Conservation (phyloP, 2,888 invertebrate species). For the Tachystola acroxantha region DNA sequence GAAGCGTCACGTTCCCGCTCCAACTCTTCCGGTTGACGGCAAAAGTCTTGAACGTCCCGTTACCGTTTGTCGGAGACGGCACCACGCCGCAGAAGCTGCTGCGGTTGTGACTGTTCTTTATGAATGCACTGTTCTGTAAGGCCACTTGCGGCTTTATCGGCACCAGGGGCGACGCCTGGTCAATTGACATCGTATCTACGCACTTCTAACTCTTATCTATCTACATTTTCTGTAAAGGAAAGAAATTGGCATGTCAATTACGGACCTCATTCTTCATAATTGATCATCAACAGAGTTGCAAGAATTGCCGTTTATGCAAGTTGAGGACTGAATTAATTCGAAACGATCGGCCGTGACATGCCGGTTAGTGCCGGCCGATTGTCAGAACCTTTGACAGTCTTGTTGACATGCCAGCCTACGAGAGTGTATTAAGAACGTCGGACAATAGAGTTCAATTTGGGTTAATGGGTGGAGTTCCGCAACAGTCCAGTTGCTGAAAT, state of each 20-base stretch:
- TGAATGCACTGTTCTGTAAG: slow-evolving; percentile 67
- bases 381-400: slow-evolving; percentile 30
- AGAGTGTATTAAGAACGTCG: slow-evolving; percentile 42
- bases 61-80: slow-evolving; percentile 61
- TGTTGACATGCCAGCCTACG: slow-evolving; percentile 35
- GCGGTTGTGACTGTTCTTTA: slow-evolving; percentile 74
- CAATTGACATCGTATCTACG: slow-evolving; percentile 73
- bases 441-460: slow-evolving; percentile 55
- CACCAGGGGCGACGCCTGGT: slow-evolving; percentile 73
- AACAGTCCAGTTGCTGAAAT: slow-evolving; percentile 20
- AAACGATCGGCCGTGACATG: slow-evolving; percentile 27
- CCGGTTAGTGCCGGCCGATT: slow-evolving; percentile 27
- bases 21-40: slow-evolving; percentile 74
- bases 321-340: slow-evolving; percentile 19
- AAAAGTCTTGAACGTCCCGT: slow-evolving; percentile 71
- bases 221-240: slow-evolving; percentile 75
- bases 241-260: slow-evolving; percentile 39
- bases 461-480: slow-evolving; percentile 51
- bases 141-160: slow-evolving; percentile 72
- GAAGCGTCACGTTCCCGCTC: slow-evolving; percentile 74
- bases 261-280: slow-evolving; percentile 5
- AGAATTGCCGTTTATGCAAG: background rate
- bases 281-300: slow-evolving; percentile 51
- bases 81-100: slow-evolving; percentile 75
- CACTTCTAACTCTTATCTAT: slow-evolving; percentile 48